Evolutionary conservation across 2,888 invertebrate species (phyloP).

Genomic region (Drosophila birchii): DNA sequence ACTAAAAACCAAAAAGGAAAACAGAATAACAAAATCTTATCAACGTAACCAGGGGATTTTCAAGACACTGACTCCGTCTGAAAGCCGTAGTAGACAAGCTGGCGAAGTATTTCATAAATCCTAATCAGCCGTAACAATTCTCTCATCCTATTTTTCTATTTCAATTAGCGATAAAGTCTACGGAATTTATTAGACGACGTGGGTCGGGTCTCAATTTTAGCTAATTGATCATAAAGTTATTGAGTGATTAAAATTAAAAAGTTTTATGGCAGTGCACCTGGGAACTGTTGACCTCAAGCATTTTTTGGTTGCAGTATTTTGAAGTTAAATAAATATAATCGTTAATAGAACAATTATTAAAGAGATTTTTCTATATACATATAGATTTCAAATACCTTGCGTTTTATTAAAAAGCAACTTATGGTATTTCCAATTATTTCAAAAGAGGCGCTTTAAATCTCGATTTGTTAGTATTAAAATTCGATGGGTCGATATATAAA

Average conservation of each 20-base stretch:
- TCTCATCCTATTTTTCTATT: constrained; percentile 5
- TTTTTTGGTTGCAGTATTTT: no score
- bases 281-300: background rate
- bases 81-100: constrained; percentile 51
- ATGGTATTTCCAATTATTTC: no score
- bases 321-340: no score
- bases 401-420: no score
- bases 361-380: no score
- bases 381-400: no score
- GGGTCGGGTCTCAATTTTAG: constrained; percentile 19
- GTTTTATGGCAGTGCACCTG: background rate
- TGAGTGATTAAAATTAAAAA: constrained; percentile 7
- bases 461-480: constrained; percentile 1
- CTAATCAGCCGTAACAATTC: constrained; percentile 29
- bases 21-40: constrained; percentile 22
- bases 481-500: background rate
- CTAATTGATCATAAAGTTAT: constrained; percentile 8
- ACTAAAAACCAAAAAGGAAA: constrained; percentile 33
- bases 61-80: constrained; percentile 30
- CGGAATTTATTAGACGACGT: constrained; percentile 12
- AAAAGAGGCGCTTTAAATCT: background rate
- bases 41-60: constrained; percentile 34
- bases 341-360: no score
- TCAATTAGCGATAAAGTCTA: constrained; percentile 5
- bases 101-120: constrained; percentile 59